Evolutionary conservation across 2,797 vertebrate species (phyloP), one percentile per base, ranked within the genome.

Genomic region (Enteromius treurensis): DNA sequence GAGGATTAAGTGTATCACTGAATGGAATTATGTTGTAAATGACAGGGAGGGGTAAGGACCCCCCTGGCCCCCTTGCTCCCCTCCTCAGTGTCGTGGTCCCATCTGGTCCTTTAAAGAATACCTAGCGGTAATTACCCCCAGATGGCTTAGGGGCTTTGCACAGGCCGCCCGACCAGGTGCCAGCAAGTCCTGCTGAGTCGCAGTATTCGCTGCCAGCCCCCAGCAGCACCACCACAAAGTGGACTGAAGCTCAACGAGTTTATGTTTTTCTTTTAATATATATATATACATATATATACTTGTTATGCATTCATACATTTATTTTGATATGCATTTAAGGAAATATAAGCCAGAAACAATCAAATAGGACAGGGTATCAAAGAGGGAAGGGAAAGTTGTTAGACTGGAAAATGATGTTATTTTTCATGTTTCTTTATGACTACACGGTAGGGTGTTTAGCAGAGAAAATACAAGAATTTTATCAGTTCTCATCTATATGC

Each of bases 91-190:
- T 93, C 92, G 91, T 92, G 92, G 91, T 95, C 96, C 97, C 98
- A 99, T 99, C 98, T 99, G 98, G 96, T 97, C 96, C 95, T 97
- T 94, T 96, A 97, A 97, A 99, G 97, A 99, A 97, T 97, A 98
- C 97, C 96, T 99, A 96, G 96, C 93, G 90, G 96, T 98, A 99
- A 99, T 99, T 98, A 97, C 96, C 96, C 95, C 97, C 97, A 98
- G 97, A 98, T 98, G 95, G 97, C 96, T 97, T 97, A 96, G 96
- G 80, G 93, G 82, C 92, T 93, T 94, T 91, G 51, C 93, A 93
- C 89, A 89, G 95, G 95, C 96, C 94, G 93, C 96, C 96, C 96
- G 91, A 96, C 97, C 98, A 99, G 97, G 98, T 99, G 98, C 96
- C 96, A 94, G 94, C 94, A 89, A 94, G 95, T 91, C 96, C 97